Evolutionary conservation across 2,888 invertebrate species (phyloP), one percentile per base, ranked within the genome.

Genomic region (Andrena praecox): DNA sequence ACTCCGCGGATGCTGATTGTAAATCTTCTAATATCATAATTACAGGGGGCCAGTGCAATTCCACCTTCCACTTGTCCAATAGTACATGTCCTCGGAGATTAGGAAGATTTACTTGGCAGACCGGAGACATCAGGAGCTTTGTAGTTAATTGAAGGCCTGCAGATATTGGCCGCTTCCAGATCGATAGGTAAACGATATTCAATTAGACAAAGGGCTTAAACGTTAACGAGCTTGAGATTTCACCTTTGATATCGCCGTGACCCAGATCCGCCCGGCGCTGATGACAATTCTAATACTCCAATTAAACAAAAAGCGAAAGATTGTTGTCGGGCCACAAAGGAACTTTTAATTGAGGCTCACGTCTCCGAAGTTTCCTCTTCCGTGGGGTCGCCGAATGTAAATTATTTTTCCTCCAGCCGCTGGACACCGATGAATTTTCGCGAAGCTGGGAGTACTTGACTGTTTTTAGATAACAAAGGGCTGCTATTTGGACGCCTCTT

Each of bases 181-280:
- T 87, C 80, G 67, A 86, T 80, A 78, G 72, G 42, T 72, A 73
- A 87, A 86, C 77, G 84, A 84, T 84, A 86, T 87, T 80, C 82
- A 80, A 78, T 79, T 80, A 84, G 77, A 80, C 81, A 82, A 84
- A 87, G 76, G 67, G 54, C 63, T 75, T 83, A 75, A 78, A 77
- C 59, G 78, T 70, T 83, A 82, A 83, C 83, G 71, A 82, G 82
- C 71, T 69, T 20, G 42, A 59, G 82, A 62, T 82, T 72, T 82
- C 68, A 68, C 42, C 82, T 82, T 82, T 82, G 76, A 76, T 67
- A 63, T 33, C 35, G 0, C 33, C 5, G 16, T 33, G 67, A 64
- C 52, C 56, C 52, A 64, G 71, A 67, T 82, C 16, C 8, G 16
- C 56, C 8, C 7, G 0, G 0, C 54, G 6, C 12, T 20, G 60